These are phyloP conservation scores for Acromyrmex heyeri DNA, from an alignment of 1,140 invertebrate species.

Conservation along the genomic window DNA sequence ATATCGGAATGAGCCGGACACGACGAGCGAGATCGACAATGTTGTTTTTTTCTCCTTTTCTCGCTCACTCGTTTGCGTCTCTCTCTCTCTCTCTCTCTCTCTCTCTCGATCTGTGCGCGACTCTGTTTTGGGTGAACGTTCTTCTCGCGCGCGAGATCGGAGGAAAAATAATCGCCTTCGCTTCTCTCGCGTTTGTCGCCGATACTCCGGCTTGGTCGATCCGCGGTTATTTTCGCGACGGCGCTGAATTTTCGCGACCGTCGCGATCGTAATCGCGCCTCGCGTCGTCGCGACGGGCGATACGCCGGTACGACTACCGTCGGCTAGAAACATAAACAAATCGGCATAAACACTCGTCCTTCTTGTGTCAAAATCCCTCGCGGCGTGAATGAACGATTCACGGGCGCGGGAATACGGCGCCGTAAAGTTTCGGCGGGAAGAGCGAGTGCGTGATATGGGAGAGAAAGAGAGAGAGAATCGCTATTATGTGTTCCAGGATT, in stretches of 20 bases:
- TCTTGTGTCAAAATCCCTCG: slow-evolving; percentile 19
- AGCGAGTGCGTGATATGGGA: not conserved
- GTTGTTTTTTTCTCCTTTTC: slow-evolving; percentile 46
- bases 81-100: not conserved
- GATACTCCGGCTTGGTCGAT: slow-evolving; percentile 11
- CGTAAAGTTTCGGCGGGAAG: slow-evolving; percentile 71
- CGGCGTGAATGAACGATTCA: slow-evolving; percentile 67
- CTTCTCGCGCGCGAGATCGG: not conserved
- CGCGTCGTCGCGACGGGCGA: not conserved
- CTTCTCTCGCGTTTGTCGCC: not conserved
- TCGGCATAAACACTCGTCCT: not conserved
- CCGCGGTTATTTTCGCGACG: not conserved
- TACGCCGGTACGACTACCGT: not conserved
- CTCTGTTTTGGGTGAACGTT: not conserved
- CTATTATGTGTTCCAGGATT: not conserved
- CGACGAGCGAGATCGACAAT: slow-evolving; percentile 15
- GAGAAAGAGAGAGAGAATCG: not conserved
- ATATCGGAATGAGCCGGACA: slow-evolving; percentile 9
- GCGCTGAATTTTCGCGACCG: not conserved
- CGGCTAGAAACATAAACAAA: not conserved
- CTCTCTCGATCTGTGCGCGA: not conserved
- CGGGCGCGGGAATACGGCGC: slow-evolving; percentile 18
- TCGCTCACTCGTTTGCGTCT: not conserved
- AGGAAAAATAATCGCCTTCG: not conserved
- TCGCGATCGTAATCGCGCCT: not conserved